These are phyloP conservation scores for Tetramorium parvispinum DNA, from an alignment of 1,140 invertebrate species.

Conservation along the genomic window DNA sequence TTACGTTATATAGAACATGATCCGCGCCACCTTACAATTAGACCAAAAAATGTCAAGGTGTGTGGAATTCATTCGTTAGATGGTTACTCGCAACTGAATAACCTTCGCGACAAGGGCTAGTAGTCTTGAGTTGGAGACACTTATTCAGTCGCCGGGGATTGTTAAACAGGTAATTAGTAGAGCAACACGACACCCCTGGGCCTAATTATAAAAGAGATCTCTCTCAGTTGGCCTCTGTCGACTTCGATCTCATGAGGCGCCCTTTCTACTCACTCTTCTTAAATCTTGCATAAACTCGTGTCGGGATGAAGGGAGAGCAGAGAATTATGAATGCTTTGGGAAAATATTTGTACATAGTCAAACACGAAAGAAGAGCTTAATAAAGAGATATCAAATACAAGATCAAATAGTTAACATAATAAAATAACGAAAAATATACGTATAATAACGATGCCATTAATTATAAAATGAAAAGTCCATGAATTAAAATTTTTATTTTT, in stretches of 20 bases:
- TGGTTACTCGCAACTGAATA: constrained; percentile 76
- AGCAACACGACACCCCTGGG: constrained; percentile 82
- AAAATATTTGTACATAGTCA: constrained; percentile 15
- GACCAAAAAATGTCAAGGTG: constrained; percentile 21
- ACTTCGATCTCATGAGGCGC: constrained; percentile 31
- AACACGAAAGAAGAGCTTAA: no score
- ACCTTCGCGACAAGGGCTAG: constrained; percentile 66
- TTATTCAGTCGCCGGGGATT: constrained; percentile 80
- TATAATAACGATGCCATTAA: not conserved
- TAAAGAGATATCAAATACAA: not conserved
- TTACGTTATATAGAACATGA: not conserved
- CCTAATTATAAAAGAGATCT: constrained; percentile 83
- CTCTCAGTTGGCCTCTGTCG: constrained; percentile 43
- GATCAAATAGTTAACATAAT: constrained; percentile 17
- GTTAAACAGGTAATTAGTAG: constrained; percentile 84
- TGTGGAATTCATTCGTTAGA: constrained; percentile 30
- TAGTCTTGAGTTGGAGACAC: constrained; percentile 64
- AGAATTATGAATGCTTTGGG: constrained; percentile 28
- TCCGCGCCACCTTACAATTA: not conserved
- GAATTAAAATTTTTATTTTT: not conserved
- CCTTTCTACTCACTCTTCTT: constrained; percentile 4
- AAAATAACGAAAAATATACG: not conserved
- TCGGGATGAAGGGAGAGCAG: not conserved
- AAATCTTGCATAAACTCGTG: constrained; percentile 40
- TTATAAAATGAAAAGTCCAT: not conserved